Evolutionary conservation across 1,140 invertebrate genomes (phyloP), one percentile per base, ranked within the genome.

Genomic region (Ctenoplectra terminalis): DNA sequence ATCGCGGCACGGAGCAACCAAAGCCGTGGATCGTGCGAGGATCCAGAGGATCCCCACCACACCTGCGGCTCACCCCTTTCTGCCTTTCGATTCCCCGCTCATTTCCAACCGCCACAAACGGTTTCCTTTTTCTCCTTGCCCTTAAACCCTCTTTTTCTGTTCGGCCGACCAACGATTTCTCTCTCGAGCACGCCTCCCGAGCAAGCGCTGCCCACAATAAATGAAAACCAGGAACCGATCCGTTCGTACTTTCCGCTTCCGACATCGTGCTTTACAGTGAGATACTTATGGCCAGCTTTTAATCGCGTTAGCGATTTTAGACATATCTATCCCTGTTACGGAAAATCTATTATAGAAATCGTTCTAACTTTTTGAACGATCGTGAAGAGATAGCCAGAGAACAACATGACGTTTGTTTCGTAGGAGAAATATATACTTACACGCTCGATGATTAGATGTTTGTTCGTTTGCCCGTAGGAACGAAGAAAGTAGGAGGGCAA

Each of bases 1-100:
- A 74, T 86, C 77, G 77, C 9, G 54, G 66, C 20, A 29, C 48
- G 60, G 48, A 50, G 66, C 76, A 77, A 85, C 71, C 81, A 85
- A 86, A 85, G 76, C 86, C 74, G 54, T 69, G 61, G 80, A 85
- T 83, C 87, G 88, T 58, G 11, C 69, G 46, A 63, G 64, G 67
- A 81, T 77, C 75, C 80, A 46, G 11, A n/a, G 15, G 77, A 74
- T 81, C 72, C 84, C 81, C 86, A 83, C 86, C 82, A 70, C 50
- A 73, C 67, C 76, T 61, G 71, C 46, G 77, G 52, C 69, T 74
- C 84, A 73, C 40, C 79, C 77, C 81, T 74, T 85, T 80, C 80
- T 73, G 75, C 73, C 80, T 64, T 70, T 61, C 80, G 71, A 75
- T 76, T 72, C 71, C 60, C 75, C 83, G 63, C 69, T 81, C 58